These are phyloP conservation scores for Anolis carolinensis DNA, from an alignment of 2,113 vertebrate genomes.

Conservation along the genomic window DNA sequence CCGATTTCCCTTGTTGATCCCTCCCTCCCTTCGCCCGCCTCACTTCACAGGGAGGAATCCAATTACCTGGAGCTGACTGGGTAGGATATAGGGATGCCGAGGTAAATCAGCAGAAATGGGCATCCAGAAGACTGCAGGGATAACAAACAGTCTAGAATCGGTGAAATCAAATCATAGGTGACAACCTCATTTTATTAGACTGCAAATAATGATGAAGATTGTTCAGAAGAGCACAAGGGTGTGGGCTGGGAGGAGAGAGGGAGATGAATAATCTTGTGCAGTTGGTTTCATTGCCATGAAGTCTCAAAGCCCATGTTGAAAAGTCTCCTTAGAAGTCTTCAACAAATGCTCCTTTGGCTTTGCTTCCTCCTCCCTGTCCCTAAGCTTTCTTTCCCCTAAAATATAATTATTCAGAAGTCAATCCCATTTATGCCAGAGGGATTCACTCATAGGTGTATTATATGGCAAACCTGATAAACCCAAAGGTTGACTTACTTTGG, in stretches of 20 bases:
- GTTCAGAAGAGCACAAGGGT: slow-evolving; percentile 27
- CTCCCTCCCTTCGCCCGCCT: accelerated
- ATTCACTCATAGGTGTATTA: too few relatives aligned
- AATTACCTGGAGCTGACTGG: not conserved
- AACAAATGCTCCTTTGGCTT: not conserved
- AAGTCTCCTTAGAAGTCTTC: not conserved
- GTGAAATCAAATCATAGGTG: slow-evolving; percentile 13
- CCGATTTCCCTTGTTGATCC: not conserved
- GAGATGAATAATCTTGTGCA: not conserved
- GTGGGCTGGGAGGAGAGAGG: not conserved
- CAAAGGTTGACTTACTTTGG: too few relatives aligned
- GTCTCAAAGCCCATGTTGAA: not conserved
- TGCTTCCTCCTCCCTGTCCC: not conserved
- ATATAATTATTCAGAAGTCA: too few relatives aligned
- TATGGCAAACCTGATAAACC: too few relatives aligned
- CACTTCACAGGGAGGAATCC: not conserved
- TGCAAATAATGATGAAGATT: slow-evolving; percentile 19
- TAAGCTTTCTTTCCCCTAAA: too few relatives aligned
- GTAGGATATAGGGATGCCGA: not conserved
- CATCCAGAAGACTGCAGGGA: not conserved
- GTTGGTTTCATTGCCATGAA: slow-evolving; percentile 26
- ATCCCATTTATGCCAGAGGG: too few relatives aligned
- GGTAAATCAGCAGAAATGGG: not conserved
- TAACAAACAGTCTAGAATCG: not conserved
- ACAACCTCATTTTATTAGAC: slow-evolving; percentile 29